Conservation (phyloP, 2,113 vertebrate species). For the Nansenia antarctica region DNA sequence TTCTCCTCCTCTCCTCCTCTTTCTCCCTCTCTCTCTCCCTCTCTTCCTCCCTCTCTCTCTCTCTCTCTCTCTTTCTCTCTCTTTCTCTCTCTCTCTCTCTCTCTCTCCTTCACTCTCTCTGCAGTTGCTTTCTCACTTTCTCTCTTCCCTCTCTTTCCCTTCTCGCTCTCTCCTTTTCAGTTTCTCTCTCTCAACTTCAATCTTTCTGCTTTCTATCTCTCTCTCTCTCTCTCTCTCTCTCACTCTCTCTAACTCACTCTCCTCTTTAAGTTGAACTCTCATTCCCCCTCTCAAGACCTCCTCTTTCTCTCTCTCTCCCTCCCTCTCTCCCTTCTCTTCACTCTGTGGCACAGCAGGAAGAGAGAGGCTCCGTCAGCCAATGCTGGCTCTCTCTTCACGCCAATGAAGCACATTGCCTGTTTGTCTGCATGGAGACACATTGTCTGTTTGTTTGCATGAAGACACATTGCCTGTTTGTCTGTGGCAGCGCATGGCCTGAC, state of each 20-base stretch:
- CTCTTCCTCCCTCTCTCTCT: slow-evolving; percentile 49
- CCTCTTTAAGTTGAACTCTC: too few relatives aligned
- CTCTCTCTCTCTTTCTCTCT: neutral
- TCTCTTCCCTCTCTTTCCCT: slow-evolving; percentile 66
- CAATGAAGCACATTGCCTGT: slow-evolving; percentile 67
- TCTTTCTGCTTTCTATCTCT: slow-evolving; percentile 43
- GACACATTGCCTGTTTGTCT: slow-evolving; percentile 59
- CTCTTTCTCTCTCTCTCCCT: too few relatives aligned
- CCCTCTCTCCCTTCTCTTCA: too few relatives aligned
- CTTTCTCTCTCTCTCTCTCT: slow-evolving; percentile 30
- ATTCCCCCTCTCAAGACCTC: too few relatives aligned
- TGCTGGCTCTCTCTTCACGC: slow-evolving; percentile 79
- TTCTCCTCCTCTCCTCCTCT: slow-evolving; percentile 44
- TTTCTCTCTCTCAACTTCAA: slow-evolving; percentile 73
- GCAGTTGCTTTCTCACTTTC: slow-evolving; percentile 74
- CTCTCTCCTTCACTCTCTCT: slow-evolving; percentile 72
- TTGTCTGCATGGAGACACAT: slow-evolving; percentile 70
- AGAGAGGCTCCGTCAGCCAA: slow-evolving; percentile 79
- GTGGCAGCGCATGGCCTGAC: too few relatives aligned
- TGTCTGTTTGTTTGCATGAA: slow-evolving; percentile 74
- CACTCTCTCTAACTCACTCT: slow-evolving; percentile 49
- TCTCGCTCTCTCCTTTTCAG: slow-evolving; percentile 64
- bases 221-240: slow-evolving; percentile 71
- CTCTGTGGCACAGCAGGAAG: too few relatives aligned
- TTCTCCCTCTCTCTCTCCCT: slow-evolving; percentile 35